phyloP scores from a whole-genome alignment of 64 coral and sea anemone species.

The Hydrozoanthus tunicans region DNA sequence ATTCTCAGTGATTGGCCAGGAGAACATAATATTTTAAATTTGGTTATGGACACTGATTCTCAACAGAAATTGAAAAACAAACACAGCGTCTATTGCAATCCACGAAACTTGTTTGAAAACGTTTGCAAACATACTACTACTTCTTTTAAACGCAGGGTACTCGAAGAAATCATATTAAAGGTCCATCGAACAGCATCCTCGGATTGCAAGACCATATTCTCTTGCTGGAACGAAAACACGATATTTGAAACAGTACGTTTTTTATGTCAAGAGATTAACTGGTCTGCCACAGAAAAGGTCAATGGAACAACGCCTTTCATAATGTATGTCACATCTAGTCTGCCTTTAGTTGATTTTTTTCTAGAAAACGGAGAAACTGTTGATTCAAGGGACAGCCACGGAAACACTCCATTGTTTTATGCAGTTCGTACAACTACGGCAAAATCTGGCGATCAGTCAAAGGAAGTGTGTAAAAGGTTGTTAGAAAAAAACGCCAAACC shows the following conservation, averaged over 20 bases:
- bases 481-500: neutral
- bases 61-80: neutral
- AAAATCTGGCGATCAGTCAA: neutral
- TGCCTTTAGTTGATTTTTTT: neutral
- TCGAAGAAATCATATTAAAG: neutral
- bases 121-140: neutral
- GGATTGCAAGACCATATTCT: neutral
- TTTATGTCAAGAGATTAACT: neutral
- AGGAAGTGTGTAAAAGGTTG: neutral
- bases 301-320: neutral
- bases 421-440: neutral
- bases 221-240: neutral
- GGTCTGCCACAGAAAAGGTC: neutral
- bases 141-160: neutral
- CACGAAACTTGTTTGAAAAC: neutral
- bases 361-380: neutral
- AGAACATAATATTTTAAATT: neutral
- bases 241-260: neutral
- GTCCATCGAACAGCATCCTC: neutral
- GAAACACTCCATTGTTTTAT: neutral
- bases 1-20: neutral
- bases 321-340: constrained; percentile 3
- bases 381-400: neutral
- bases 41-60: neutral
- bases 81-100: neutral